A percentile compares a stretch with the other conserved stretches of the same genome.
Conservation (phyloP, 1,140 invertebrate species). For the Acyrthosiphon pisum region DNA sequence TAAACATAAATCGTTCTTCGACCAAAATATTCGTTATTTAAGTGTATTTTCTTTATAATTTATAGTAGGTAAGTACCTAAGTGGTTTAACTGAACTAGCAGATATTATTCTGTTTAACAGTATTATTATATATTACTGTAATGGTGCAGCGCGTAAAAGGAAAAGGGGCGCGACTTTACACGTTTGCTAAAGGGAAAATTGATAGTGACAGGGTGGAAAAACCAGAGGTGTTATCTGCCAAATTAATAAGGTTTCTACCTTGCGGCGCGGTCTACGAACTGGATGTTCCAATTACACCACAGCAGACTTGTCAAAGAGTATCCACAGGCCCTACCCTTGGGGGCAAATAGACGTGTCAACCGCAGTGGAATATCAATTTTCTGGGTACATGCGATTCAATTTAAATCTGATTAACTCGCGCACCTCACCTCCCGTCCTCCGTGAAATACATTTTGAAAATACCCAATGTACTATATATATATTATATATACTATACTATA, state of each 20-base stretch:
- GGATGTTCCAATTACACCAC: slow-evolving; percentile 54
- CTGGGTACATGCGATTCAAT: slow-evolving; percentile 56
- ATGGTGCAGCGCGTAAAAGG: neutral
- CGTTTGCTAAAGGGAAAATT: neutral
- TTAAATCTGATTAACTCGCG: slow-evolving; percentile 52
- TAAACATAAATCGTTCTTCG: no score
- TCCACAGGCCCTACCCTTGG: neutral
- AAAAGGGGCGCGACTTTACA: neutral
- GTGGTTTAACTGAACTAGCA: neutral
- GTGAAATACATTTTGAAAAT: slow-evolving; percentile 52
- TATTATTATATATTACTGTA: neutral
- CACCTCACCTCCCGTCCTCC: neutral
- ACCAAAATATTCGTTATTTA: no score
- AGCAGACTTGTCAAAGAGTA: slow-evolving; percentile 57
- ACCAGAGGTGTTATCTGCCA: slow-evolving; percentile 49
- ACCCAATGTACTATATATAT: neutral
- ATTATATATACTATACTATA: neutral
- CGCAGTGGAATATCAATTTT: slow-evolving; percentile 56
- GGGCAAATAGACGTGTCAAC: slow-evolving; percentile 55
- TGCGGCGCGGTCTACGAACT: neutral
- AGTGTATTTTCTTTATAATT: no score
- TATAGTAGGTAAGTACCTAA: no score
- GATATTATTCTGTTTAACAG: neutral
- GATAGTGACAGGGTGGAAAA: slow-evolving; percentile 25
- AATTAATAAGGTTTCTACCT: slow-evolving; percentile 51